Conservation (phyloP, 1,140 invertebrate species). For the Drosophila nikananu region DNA sequence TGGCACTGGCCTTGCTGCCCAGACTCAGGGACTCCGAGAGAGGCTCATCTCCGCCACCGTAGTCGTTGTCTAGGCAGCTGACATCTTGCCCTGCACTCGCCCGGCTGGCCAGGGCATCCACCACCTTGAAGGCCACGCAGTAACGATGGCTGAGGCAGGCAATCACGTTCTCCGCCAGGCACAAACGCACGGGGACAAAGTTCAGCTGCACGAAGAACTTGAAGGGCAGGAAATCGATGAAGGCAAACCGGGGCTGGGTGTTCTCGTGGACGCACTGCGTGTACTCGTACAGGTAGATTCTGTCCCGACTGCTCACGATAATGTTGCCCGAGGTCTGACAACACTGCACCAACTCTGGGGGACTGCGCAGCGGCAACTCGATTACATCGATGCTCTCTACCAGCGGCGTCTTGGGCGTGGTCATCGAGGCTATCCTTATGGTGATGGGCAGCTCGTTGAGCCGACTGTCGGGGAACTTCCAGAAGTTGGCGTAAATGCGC, state of each 20-base stretch:
- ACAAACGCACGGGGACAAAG: slow-evolving; percentile 73
- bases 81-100: slow-evolving; percentile 28
- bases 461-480: slow-evolving; percentile 79
- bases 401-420: slow-evolving; percentile 79
- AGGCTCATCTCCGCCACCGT: slow-evolving; percentile 67
- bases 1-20: slow-evolving; percentile 73
- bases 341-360: slow-evolving; percentile 79
- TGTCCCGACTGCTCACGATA: slow-evolving; percentile 79
- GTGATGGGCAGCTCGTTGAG: slow-evolving; percentile 80
- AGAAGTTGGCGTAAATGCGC: slow-evolving; percentile 83
- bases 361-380: slow-evolving; percentile 76
- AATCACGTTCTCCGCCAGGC: slow-evolving; percentile 79
- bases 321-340: slow-evolving; percentile 81
- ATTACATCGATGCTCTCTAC: slow-evolving; percentile 82
- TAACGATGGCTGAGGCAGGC: slow-evolving; percentile 80
- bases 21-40: slow-evolving; percentile 75
- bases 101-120: slow-evolving; percentile 68
- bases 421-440: slow-evolving; percentile 82
- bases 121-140: slow-evolving; percentile 81
- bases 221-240: slow-evolving; percentile 82
- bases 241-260: slow-evolving; percentile 77
- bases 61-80: slow-evolving; percentile 75
- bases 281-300: slow-evolving; percentile 82
- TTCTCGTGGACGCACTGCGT: slow-evolving; percentile 81
- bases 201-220: slow-evolving; percentile 83